phyloP scores from a whole-genome alignment of 2,113 vertebrate genomes.

The Nestor notabilis region DNA sequence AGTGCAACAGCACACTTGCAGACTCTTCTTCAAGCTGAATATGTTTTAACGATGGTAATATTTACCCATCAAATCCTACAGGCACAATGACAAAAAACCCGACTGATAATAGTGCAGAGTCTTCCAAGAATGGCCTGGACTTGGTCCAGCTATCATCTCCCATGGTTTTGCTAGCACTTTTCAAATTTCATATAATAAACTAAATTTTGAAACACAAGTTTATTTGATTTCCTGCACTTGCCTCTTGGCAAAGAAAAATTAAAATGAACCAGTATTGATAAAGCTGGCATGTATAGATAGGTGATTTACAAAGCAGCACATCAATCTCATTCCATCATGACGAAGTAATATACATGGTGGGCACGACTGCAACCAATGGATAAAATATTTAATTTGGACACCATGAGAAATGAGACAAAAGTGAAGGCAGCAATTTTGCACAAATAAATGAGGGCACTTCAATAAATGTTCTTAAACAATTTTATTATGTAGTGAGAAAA shows the following conservation, averaged over 20 bases:
- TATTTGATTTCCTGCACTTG: slow-evolving; percentile 39
- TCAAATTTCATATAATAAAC: slow-evolving; percentile 27
- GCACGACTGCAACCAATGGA: slow-evolving; percentile 6
- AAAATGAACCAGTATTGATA: slow-evolving; percentile 4
- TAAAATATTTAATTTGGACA: slow-evolving; percentile 48
- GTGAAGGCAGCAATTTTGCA: neutral
- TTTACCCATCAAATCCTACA: neutral
- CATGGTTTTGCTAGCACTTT: neutral
- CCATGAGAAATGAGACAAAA: neutral
- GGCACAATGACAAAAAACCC: neutral
- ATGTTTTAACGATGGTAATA: neutral
- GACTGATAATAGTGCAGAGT: neutral
- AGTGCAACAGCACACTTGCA: neutral
- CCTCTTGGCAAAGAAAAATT: slow-evolving; percentile 11
- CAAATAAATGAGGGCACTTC: neutral
- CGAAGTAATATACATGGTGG: neutral
- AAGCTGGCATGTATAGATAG: neutral
- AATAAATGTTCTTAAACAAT: neutral
- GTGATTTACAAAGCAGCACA: slow-evolving; percentile 15
- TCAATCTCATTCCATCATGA: slow-evolving; percentile 31
- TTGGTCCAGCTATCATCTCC: neutral
- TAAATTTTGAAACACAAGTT: neutral
- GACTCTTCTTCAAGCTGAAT: neutral
- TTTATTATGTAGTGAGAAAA: neutral
- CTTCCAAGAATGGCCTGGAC: neutral